Conservation (phyloP, 1,140 invertebrate species). For the Atta texana region DNA sequence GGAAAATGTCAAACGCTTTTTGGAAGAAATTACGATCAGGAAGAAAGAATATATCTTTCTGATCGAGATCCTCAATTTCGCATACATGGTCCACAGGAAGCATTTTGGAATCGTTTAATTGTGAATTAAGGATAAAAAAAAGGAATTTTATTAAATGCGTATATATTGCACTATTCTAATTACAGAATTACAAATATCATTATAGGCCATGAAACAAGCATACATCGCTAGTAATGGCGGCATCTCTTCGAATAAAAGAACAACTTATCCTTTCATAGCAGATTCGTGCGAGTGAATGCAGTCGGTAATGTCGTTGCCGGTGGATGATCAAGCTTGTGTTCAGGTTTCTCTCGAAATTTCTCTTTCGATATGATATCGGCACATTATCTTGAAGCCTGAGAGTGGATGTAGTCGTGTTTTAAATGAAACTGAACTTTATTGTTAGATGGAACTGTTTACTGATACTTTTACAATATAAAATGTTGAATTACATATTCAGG, state of each 20-base stretch:
- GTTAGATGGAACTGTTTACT: no score
- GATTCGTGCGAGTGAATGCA: neutral
- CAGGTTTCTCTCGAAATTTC: neutral
- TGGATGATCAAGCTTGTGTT: conserved; percentile 23
- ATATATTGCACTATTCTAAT: conserved; percentile 4
- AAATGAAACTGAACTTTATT: no score
- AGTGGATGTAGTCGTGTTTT: no score
- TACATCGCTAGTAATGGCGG: conserved; percentile 6
- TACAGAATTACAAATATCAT: conserved; percentile 5
- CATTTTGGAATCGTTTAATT: conserved; percentile 61
- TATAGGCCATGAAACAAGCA: conserved; percentile 4
- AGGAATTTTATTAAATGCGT: neutral
- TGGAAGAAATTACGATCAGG: conserved; percentile 64
- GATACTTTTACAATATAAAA: no score
- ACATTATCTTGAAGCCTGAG: neutral
- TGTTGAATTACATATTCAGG: no score
- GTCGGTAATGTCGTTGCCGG: conserved; percentile 33
- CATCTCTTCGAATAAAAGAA: conserved; percentile 24
- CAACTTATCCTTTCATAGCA: neutral
- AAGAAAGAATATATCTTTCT: conserved; percentile 72
- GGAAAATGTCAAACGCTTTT: conserved; percentile 58
- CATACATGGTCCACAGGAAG: conserved; percentile 75
- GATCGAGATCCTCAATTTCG: conserved; percentile 67
- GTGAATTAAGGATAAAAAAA: neutral
- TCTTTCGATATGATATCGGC: conserved; percentile 6